Percentiles rank a stretch among this genome's conserved stretches.
These are phyloP conservation scores for Apostichopus japonicus DNA, from an alignment of 35 echinoderm and acorn worm genomes.

Conservation along the genomic window DNA sequence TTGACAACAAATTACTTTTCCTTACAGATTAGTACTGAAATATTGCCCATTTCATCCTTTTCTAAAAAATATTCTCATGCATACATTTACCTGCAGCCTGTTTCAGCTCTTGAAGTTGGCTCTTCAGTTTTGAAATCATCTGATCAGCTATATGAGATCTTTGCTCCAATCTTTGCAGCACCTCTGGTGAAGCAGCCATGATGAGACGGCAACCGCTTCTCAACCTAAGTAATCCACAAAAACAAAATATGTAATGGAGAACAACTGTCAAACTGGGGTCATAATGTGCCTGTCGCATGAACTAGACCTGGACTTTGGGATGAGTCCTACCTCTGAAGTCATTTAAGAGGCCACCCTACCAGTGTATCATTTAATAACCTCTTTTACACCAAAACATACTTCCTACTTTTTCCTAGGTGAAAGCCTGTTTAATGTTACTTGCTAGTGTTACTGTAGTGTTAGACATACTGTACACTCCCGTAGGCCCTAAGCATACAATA, in stretches of 20 bases:
- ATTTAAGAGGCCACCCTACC: too few relatives aligned
- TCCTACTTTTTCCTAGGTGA: too few relatives aligned
- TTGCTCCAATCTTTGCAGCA: constrained; percentile 21
- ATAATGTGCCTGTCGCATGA: too few relatives aligned
- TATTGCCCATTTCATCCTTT: background rate
- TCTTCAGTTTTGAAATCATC: constrained; percentile 24
- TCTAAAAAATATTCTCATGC: background rate
- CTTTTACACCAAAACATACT: too few relatives aligned
- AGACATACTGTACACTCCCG: too few relatives aligned
- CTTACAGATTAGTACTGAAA: background rate
- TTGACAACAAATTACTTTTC: background rate
- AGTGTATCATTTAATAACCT: too few relatives aligned
- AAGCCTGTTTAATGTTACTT: too few relatives aligned
- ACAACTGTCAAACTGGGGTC: too few relatives aligned
- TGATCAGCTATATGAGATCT: constrained; percentile 9
- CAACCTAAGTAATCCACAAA: background rate
- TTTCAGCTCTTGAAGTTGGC: constrained; percentile 9
- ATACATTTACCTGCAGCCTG: constrained; percentile 32
- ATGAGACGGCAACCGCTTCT: background rate
- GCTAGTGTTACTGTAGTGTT: too few relatives aligned
- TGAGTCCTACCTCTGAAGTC: too few relatives aligned
- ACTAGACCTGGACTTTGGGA: too few relatives aligned
- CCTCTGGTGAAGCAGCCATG: constrained; percentile 33
- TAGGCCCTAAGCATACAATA: too few relatives aligned
- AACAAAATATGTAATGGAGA: background rate